These are phyloP conservation scores for Empis stercorea DNA, from an alignment of 2,888 invertebrate genomes.

Conservation along the genomic window DNA sequence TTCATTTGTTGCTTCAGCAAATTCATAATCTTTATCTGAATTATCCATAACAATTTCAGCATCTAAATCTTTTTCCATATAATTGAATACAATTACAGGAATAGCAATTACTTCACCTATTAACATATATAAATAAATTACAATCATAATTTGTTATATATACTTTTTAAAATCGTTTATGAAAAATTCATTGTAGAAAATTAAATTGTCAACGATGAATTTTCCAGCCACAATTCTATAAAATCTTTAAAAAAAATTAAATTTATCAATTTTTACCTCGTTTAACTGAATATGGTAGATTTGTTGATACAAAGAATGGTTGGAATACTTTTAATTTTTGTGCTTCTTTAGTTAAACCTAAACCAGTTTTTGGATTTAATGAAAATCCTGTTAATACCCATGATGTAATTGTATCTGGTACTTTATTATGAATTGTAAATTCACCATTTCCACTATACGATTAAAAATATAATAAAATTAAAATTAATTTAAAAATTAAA, in stretches of 20 bases:
- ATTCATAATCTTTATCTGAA: conserved; percentile 64
- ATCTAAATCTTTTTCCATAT: conserved; percentile 60
- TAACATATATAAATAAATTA: too few species aligned
- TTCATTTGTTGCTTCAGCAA: conserved; percentile 66
- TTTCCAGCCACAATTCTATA: too few species aligned
- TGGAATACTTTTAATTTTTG: conserved; percentile 63
- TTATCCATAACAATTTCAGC: conserved; percentile 78
- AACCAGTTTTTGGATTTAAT: conserved; percentile 56
- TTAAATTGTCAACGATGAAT: too few species aligned
- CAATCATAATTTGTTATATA: background rate
- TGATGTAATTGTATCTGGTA: conserved; percentile 73
- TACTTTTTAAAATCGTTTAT: too few species aligned
- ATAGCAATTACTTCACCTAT: conserved; percentile 81
- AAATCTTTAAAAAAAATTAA: background rate
- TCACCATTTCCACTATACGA: conserved; percentile 33
- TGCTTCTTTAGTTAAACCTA: conserved; percentile 59
- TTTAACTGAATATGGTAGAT: conserved; percentile 79
- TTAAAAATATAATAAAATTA: background rate
- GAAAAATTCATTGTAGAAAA: too few species aligned
- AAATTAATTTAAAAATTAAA: background rate
- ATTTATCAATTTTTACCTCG: conserved; percentile 53
- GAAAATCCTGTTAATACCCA: conserved; percentile 80
- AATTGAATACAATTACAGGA: conserved; percentile 80
- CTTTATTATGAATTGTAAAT: conserved; percentile 42
- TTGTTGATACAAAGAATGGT: conserved; percentile 73